phyloP scores from a whole-genome alignment of 1,140 invertebrate genomes.

The Littorina saxatilis region DNA sequence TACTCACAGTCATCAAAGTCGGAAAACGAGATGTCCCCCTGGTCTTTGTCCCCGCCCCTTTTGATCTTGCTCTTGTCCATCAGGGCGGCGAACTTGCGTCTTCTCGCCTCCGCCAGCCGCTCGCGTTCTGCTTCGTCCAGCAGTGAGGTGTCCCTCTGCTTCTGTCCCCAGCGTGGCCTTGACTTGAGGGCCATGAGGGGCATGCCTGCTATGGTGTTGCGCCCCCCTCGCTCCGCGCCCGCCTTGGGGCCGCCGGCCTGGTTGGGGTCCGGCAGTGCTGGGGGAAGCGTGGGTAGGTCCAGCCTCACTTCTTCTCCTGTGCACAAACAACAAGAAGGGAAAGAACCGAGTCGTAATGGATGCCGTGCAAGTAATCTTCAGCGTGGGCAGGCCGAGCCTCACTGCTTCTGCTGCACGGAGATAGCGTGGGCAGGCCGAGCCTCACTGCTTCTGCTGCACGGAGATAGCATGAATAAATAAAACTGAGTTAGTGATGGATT shows the following conservation, averaged over 20 bases:
- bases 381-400: too few species aligned
- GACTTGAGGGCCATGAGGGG: constrained; percentile 9
- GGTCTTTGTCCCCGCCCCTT: constrained; percentile 18
- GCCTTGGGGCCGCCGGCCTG: not conserved
- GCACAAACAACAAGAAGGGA: too few species aligned
- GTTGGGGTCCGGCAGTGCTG: not conserved
- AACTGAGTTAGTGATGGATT: too few species aligned
- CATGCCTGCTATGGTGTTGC: not conserved
- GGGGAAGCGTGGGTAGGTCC: constrained; percentile 16
- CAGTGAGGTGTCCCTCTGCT: constrained; percentile 57
- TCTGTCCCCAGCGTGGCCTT: constrained; percentile 43
- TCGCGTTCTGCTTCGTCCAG: constrained; percentile 58
- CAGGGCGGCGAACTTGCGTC: constrained; percentile 57
- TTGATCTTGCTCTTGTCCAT: constrained; percentile 53
- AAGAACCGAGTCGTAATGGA: too few species aligned
- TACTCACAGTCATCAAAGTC: constrained; percentile 70
- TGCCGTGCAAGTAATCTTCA: too few species aligned
- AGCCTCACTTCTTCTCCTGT: not conserved
- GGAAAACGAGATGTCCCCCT: constrained; percentile 45
- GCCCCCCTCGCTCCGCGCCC: not conserved
- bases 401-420: too few species aligned
- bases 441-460: too few species aligned
- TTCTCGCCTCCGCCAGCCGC: constrained; percentile 63
- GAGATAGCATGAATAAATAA: too few species aligned
- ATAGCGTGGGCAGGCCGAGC: too few species aligned